Percentiles rank a stretch among this genome's conserved stretches.
These are phyloP conservation scores for Hylaeus anthracinus DNA, from an alignment of 1,140 invertebrate species.

Conservation along the genomic window DNA sequence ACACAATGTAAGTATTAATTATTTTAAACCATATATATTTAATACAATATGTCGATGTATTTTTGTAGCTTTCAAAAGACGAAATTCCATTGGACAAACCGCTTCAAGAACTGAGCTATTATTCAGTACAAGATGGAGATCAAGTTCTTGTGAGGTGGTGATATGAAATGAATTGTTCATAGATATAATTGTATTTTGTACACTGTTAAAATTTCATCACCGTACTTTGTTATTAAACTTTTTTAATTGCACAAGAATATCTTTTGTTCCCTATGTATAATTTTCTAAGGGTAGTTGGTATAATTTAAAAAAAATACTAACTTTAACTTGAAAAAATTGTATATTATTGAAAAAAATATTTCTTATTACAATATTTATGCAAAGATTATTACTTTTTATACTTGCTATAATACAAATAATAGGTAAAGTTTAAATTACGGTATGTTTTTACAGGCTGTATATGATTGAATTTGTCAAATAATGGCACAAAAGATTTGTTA, in stretches of 20 bases:
- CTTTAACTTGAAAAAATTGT: slow-evolving; percentile 22
- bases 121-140: slow-evolving; percentile 92
- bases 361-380: slow-evolving; percentile 14
- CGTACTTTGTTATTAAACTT: slow-evolving; percentile 79
- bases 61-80: slow-evolving; percentile 83
- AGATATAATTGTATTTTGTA: slow-evolving; percentile 70
- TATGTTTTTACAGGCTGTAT: slow-evolving; percentile 32
- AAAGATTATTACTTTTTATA: slow-evolving; percentile 45
- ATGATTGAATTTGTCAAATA: slow-evolving; percentile 30
- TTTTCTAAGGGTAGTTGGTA: neutral
- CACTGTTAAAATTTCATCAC: slow-evolving; percentile 75
- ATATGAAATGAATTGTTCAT: slow-evolving; percentile 70
- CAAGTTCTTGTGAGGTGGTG: slow-evolving; percentile 87
- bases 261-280: slow-evolving; percentile 23
- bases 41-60: slow-evolving; percentile 80
- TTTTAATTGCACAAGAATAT: slow-evolving; percentile 71
- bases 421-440: slow-evolving; percentile 49
- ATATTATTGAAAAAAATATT: slow-evolving; percentile 24
- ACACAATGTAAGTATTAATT: slow-evolving; percentile 78
- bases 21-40: slow-evolving; percentile 76
- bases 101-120: slow-evolving; percentile 90
- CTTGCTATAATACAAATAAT: slow-evolving; percentile 43
- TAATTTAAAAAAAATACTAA: slow-evolving; percentile 12
- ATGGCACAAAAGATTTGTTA: slow-evolving; percentile 37
- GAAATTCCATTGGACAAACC: slow-evolving; percentile 90